These are phyloP conservation scores for Leucophenga montana DNA, from an alignment of 2,888 invertebrate species.

Conservation along the genomic window DNA sequence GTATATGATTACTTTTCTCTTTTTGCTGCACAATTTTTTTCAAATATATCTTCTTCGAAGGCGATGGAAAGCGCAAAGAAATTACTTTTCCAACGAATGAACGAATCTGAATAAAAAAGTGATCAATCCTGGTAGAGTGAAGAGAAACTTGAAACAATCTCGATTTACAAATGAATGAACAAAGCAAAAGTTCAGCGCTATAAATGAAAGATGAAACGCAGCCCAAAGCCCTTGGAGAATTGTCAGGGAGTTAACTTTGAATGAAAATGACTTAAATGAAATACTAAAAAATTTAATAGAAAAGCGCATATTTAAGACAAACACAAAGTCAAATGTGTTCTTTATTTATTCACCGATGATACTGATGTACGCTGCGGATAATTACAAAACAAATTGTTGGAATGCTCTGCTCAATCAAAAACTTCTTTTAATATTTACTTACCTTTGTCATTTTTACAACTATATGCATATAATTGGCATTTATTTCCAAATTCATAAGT, in stretches of 20 bases:
- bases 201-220: conserved; percentile 45
- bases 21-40: conserved; percentile 36
- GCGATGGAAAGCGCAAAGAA: conserved; percentile 60
- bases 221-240: conserved; percentile 28
- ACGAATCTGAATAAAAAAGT: conserved; percentile 69
- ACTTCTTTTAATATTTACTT: conserved; percentile 8
- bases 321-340: background rate
- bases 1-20: conserved; percentile 63
- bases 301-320: background rate
- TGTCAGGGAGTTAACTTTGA: background rate
- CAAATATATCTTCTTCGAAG: conserved; percentile 34
- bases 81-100: conserved; percentile 71
- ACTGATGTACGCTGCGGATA: background rate
- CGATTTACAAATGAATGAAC: conserved; percentile 62
- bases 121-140: conserved; percentile 58
- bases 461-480: conserved; percentile 27
- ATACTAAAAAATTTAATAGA: conserved; percentile 12
- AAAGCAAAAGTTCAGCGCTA: conserved; percentile 43
- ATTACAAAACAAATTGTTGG: too few relatives aligned
- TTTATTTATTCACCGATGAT: too few relatives aligned
- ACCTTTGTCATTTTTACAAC: conserved; percentile 31
- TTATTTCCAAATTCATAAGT: conserved; percentile 23
- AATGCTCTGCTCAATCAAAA: background rate
- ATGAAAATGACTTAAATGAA: background rate
- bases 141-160: conserved; percentile 22